Evolutionary conservation across 1,140 invertebrate genomes (phyloP).

Genomic region (Bombus sylvicola): DNA sequence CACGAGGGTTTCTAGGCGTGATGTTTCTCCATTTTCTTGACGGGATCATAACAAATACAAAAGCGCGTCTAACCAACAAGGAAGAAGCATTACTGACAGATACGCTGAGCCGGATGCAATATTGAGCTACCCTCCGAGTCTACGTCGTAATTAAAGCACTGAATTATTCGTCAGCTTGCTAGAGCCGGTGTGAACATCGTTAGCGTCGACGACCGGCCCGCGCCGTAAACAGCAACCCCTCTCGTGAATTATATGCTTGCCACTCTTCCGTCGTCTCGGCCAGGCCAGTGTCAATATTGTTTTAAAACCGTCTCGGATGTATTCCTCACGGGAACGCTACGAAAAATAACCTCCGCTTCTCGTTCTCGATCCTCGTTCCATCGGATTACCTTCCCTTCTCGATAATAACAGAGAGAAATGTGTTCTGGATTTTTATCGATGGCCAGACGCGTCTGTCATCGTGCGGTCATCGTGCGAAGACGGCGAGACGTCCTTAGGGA

Average conservation of each 20-base stretch:
- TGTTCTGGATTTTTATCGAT: neutral
- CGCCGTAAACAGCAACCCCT: constrained; percentile 66
- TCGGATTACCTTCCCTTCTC: neutral
- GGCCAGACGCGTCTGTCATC: neutral
- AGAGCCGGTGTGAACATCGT: constrained; percentile 76
- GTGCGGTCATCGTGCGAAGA: neutral
- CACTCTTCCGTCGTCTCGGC: constrained; percentile 24
- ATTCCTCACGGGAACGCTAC: neutral
- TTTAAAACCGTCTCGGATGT: constrained; percentile 13
- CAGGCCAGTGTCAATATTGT: constrained; percentile 54
- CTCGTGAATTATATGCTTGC: constrained; percentile 73
- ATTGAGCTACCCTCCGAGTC: constrained; percentile 73
- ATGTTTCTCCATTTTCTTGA: constrained; percentile 47
- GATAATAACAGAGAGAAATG: neutral
- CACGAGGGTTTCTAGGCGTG: neutral
- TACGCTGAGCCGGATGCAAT: constrained; percentile 66
- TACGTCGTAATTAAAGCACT: constrained; percentile 78
- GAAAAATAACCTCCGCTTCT: constrained; percentile 14
- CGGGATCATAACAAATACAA: constrained; percentile 67
- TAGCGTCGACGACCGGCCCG: constrained; percentile 67
- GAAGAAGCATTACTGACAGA: constrained; percentile 66
- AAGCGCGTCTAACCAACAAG: constrained; percentile 66
- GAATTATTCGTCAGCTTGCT: constrained; percentile 78
- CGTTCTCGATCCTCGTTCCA: neutral
- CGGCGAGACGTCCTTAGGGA: neutral